Evolutionary conservation across 2,888 invertebrate species (phyloP), one percentile per base, ranked within the genome.

Genomic region (Cylindroiulus punctatus): DNA sequence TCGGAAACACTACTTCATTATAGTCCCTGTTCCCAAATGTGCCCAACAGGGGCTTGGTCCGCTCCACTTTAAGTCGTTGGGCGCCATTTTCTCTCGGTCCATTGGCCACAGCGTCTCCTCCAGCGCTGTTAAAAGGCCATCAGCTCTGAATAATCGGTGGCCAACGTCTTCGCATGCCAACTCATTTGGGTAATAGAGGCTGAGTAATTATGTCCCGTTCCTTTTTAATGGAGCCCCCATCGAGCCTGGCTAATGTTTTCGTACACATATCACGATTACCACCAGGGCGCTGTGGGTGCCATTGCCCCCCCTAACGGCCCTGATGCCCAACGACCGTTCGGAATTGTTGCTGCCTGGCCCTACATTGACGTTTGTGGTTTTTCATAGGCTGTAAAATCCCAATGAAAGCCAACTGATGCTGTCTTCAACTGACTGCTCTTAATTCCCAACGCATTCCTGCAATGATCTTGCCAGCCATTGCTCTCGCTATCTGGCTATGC

Each of bases 361-460:
- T 1, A 76, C 76, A 30, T 76, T 76, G 76, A 76, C 76, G 30
- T 76, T 76, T 30, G 76, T 76, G 76, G 76, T 76, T 76, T 76
- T 76, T 76, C 30, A 30, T 3, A 76, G 76, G 76, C 76, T 76
- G 76, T 76, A 76, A 76, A 76, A 76, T 14, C 26, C 26, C 76
- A 12, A 76, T 76, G 76, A 76, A 76, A 5, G 30, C 14, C 12
- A 76, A 44, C 44, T 14, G 14, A 44, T 22, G 26, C 26, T 7
- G 57, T 76, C 76, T 76, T 76, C 76, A 76, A 26, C 22, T 26
- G 76, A 76, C 76, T 30, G 76, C 22, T 76, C 76, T 76, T 76
- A 76, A 76, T 76, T 76, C 30, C 30, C 26, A 3, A 30, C 22
- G 76, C 76, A 76, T 76, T 76, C 76, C 30, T 30, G 26, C 26